A percentile compares a stretch with the other conserved stretches of the same genome.
Conservation (phyloP, 2,888 invertebrate genomes). For the Agonopterix subpropinquella region DNA sequence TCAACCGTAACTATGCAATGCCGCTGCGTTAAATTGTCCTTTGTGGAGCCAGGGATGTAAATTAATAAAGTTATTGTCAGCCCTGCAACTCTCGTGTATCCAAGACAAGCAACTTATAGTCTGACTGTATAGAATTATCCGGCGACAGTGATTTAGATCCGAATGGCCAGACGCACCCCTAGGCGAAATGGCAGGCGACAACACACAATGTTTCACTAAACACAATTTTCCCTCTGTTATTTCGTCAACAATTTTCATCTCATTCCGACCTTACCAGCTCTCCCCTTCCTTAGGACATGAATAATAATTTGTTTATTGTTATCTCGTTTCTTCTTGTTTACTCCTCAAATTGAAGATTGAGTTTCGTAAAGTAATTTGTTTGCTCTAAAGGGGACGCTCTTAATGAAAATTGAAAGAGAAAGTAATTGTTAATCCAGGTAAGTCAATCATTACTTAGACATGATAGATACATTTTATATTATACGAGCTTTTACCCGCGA, state of each 20-base stretch:
- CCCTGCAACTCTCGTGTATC: no score
- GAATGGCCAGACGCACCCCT: constrained; percentile 3
- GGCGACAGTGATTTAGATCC: no score
- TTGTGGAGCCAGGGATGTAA: no score
- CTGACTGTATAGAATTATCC: no score
- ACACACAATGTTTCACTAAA: constrained; percentile 19
- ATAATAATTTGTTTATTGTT: constrained; percentile 56
- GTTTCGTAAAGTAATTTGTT: constrained; percentile 36
- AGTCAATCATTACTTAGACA: no score
- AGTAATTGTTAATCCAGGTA: neutral
- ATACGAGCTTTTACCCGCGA: no score
- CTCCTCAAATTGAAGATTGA: constrained; percentile 29
- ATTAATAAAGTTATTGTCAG: no score
- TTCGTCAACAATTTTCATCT: constrained; percentile 36
- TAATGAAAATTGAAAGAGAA: constrained; percentile 18
- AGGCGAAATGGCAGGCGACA: constrained; percentile 9
- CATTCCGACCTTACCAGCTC: constrained; percentile 23
- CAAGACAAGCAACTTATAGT: no score
- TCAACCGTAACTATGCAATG: no score
- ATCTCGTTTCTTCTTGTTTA: constrained; percentile 39
- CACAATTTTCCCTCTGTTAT: constrained; percentile 38
- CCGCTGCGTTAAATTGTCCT: no score
- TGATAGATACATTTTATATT: no score
- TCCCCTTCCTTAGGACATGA: constrained; percentile 34
- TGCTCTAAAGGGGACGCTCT: constrained; percentile 19